These are phyloP conservation scores for Ectemnius lituratus DNA, from an alignment of 2,888 invertebrate genomes.

Conservation along the genomic window DNA sequence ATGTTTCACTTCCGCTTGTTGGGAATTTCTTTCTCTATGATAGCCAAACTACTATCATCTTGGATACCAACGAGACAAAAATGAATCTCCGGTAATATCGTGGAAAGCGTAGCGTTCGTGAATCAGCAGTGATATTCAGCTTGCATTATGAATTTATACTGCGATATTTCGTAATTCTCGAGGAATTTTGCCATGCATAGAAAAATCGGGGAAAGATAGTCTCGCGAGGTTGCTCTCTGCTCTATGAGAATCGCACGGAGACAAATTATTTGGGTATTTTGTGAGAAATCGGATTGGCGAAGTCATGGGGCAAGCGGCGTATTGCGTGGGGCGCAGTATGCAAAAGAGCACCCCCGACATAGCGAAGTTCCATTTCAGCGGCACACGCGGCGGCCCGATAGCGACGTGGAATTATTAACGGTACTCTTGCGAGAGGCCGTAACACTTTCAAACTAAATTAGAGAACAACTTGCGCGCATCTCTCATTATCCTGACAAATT, in stretches of 20 bases:
- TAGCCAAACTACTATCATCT: too few relatives aligned
- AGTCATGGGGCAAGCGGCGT: constrained; percentile 7
- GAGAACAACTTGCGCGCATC: constrained; percentile 55
- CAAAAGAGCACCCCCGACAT: constrained; percentile 40
- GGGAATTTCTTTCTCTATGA: too few relatives aligned
- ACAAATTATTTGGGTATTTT: constrained; percentile 19
- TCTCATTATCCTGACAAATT: constrained; percentile 60
- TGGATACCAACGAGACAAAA: too few relatives aligned
- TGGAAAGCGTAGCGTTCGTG: too few relatives aligned
- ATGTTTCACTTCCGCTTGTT: too few relatives aligned
- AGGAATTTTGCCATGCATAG: not conserved
- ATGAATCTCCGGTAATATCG: too few relatives aligned
- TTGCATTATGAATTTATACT: too few relatives aligned
- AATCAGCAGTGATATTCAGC: too few relatives aligned
- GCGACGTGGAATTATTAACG: constrained; percentile 62
- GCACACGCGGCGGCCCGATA: constrained; percentile 38
- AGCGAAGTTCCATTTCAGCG: constrained; percentile 46
- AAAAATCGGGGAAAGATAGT: too few relatives aligned
- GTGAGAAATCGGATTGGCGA: constrained; percentile 27
- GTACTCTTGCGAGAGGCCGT: constrained; percentile 44
- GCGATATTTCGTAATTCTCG: not conserved
- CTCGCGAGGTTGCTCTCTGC: too few relatives aligned
- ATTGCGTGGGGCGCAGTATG: constrained; percentile 44
- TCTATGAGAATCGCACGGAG: not conserved
- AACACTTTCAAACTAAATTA: constrained; percentile 61